Conservation (phyloP, 2,888 invertebrate genomes). For the Tinea pellionella region DNA sequence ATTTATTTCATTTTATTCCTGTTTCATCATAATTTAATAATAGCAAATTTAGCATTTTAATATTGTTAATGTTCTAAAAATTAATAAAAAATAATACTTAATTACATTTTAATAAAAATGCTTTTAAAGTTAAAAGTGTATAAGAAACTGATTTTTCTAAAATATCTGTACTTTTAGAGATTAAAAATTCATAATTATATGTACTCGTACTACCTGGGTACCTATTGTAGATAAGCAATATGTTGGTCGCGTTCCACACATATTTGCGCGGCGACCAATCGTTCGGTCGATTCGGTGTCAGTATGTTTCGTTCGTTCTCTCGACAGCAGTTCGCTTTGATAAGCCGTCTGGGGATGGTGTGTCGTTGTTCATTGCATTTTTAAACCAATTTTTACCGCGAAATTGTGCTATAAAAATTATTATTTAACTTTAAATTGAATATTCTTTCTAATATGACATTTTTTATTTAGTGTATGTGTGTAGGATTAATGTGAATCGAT, state of each 20-base stretch:
- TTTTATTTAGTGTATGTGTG: neutral
- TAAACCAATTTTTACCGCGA: conserved; percentile 4
- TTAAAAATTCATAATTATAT: no score
- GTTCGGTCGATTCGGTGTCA: neutral
- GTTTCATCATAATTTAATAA: no score
- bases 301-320: neutral
- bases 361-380: neutral
- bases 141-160: no score
- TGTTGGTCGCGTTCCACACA: neutral
- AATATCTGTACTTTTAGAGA: no score
- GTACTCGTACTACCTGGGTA: no score
- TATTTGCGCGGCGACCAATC: neutral
- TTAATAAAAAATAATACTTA: no score
- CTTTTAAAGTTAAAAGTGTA: no score
- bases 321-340: conserved; percentile 3
- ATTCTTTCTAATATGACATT: neutral
- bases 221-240: neutral
- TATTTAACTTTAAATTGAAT: neutral
- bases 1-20: no score
- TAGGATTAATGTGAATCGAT: neutral
- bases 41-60: no score
- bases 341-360: neutral
- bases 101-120: no score
- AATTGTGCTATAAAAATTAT: neutral
- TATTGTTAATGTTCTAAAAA: no score